Percentiles rank a stretch among this genome's conserved stretches.
These are phyloP conservation scores for Anoplius nigerrimus DNA, from an alignment of 2,888 invertebrate species.

Conservation along the genomic window DNA sequence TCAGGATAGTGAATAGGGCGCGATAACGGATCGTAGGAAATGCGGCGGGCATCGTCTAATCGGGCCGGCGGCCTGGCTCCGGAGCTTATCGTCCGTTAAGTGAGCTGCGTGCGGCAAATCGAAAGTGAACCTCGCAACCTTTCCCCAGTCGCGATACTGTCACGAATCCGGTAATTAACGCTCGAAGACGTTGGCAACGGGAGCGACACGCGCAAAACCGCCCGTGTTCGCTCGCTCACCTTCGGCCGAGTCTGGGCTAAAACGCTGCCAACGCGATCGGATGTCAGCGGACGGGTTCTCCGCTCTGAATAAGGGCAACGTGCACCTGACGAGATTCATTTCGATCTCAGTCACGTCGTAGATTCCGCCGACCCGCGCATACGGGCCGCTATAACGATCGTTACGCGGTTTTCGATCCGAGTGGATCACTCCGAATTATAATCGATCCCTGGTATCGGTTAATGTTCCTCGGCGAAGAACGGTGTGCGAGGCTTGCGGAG, in stretches of 20 bases:
- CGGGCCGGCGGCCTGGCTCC: conserved; percentile 12
- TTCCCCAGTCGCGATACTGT: neutral
- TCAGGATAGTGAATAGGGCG: conserved; percentile 39
- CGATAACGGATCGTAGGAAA: conserved; percentile 46
- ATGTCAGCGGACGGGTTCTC: conserved; percentile 4
- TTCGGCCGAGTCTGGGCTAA: neutral
- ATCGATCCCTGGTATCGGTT: conserved; percentile 34
- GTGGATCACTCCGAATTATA: conserved; percentile 54
- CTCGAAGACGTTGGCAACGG: too few species aligned
- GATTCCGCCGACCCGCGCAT: conserved; percentile 38
- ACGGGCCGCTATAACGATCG: conserved; percentile 45
- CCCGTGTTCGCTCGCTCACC: neutral
- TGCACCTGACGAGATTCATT: conserved; percentile 32
- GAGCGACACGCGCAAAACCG: too few species aligned
- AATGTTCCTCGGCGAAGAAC: neutral
- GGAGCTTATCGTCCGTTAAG: conserved; percentile 22
- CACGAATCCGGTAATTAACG: too few species aligned
- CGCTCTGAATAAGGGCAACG: conserved; percentile 18
- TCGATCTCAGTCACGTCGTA: conserved; percentile 49
- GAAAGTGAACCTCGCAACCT: conserved; percentile 1
- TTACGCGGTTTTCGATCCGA: conserved; percentile 43
- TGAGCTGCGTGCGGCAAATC: neutral
- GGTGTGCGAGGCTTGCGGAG: neutral
- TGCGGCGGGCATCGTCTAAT: conserved; percentile 34
- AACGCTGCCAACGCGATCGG: neutral